These are phyloP conservation scores for Galagoides demidoff DNA, from an alignment of 2,797 vertebrate genomes.

Conservation along the genomic window DNA sequence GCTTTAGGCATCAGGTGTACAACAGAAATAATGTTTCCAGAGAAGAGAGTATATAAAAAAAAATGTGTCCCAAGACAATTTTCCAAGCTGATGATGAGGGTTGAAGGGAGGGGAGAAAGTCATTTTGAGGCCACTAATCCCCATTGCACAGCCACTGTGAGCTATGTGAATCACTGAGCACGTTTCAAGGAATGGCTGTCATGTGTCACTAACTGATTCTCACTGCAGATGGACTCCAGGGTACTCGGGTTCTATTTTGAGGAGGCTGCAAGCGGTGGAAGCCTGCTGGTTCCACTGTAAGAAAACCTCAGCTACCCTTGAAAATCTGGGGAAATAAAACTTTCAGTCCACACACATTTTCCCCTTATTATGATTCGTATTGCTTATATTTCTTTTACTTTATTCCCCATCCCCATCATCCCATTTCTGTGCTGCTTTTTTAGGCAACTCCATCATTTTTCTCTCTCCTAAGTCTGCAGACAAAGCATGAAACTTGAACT, in stretches of 20 bases:
- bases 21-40: conserved; percentile 25
- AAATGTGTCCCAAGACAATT: conserved; percentile 23
- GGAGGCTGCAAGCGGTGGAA: not conserved
- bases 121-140: conserved; percentile 68
- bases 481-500: not conserved
- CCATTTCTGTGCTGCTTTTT: not conserved
- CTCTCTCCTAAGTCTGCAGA: not conserved
- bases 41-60: not conserved
- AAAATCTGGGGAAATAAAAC: conserved; percentile 41
- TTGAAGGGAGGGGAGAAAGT: not conserved
- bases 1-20: not conserved
- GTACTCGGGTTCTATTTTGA: conserved; percentile 17
- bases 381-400: not conserved
- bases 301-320: conserved; percentile 49
- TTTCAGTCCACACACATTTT: conserved; percentile 31
- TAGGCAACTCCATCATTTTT: not conserved
- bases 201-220: conserved; percentile 63
- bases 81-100: conserved; percentile 30
- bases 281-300: not conserved
- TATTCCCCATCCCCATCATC: not conserved
- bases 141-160: conserved; percentile 15
- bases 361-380: not conserved
- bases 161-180: conserved; percentile 68
- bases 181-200: conserved; percentile 64
- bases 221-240: conserved; percentile 33